Evolutionary conservation across 2,113 vertebrate genomes (phyloP).

Genomic region (Sula dactylatra): DNA sequence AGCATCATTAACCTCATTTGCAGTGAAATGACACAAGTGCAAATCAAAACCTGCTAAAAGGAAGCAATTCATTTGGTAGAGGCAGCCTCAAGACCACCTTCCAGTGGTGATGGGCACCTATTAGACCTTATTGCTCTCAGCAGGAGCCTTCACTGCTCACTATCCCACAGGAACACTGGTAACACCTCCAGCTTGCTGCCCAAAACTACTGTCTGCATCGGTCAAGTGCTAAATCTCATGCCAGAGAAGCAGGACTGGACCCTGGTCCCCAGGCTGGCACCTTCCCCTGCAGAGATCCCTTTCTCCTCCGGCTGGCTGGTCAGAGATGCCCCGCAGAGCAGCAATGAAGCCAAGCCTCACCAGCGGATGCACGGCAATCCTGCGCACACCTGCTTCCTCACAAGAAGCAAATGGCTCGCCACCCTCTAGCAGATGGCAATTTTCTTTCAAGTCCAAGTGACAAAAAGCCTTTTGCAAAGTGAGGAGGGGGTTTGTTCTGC

Average conservation of each 20-base stretch:
- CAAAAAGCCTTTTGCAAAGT: background rate
- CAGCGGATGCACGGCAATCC: background rate
- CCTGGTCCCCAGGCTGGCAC: background rate
- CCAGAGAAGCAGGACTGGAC: background rate
- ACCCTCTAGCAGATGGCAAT: conserved; percentile 28
- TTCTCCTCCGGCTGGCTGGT: background rate
- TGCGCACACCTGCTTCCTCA: conserved; percentile 13
- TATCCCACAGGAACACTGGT: background rate
- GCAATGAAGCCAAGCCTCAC: background rate
- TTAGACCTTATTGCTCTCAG: background rate
- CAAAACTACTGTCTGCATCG: background rate
- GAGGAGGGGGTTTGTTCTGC: background rate
- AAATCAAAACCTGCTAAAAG: conserved; percentile 13
- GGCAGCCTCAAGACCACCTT: background rate
- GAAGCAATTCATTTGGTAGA: conserved; percentile 20
- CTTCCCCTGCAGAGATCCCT: background rate
- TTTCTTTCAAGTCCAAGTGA: conserved; percentile 38
- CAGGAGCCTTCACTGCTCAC: background rate
- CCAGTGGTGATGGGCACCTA: background rate
- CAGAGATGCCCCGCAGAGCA: background rate
- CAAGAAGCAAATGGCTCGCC: background rate
- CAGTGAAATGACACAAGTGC: background rate
- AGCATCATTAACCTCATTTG: conserved; percentile 43
- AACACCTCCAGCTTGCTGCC: background rate
- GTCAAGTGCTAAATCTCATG: background rate